Evolutionary conservation across 2,113 vertebrate species (phyloP).

Genomic region (Hemibates koningsi): DNA sequence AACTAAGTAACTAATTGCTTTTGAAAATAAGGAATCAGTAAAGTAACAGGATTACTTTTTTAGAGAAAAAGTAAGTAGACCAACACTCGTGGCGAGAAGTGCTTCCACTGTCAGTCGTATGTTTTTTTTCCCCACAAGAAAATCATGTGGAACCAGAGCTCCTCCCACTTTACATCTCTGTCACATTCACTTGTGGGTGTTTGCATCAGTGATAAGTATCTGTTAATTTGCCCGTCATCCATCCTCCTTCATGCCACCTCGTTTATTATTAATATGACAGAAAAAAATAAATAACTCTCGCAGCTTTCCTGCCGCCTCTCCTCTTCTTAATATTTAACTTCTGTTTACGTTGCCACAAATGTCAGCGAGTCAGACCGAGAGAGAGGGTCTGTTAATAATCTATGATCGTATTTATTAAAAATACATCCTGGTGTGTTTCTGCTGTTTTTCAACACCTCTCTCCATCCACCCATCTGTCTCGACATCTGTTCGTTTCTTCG

Average conservation of each 20-base stretch:
- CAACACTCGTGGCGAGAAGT: fast-evolving
- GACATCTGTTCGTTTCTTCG: slow-evolving; percentile 52
- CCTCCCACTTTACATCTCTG: neutral
- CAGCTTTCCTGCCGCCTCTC: neutral
- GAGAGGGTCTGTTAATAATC: slow-evolving; percentile 39
- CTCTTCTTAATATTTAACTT: slow-evolving; percentile 53
- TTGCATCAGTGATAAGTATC: neutral
- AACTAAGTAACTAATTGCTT: neutral
- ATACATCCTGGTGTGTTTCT: slow-evolving; percentile 17
- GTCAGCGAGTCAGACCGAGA: slow-evolving; percentile 21
- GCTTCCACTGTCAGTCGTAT: neutral
- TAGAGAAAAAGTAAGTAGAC: neutral
- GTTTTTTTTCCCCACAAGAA: neutral
- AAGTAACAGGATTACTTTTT: neutral
- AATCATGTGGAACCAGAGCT: neutral
- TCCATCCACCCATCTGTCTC: slow-evolving; percentile 41
- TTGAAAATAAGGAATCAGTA: neutral
- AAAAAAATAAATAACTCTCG: neutral
- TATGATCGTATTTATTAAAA: slow-evolving; percentile 40
- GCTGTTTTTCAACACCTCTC: slow-evolving; percentile 9
- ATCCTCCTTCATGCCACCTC: neutral
- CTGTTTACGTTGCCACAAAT: slow-evolving; percentile 45
- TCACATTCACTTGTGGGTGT: neutral
- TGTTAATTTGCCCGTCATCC: slow-evolving; percentile 3
- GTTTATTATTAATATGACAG: slow-evolving; percentile 1